Conservation (phyloP, 2,888 invertebrate genomes). For the Alitta virens region DNA sequence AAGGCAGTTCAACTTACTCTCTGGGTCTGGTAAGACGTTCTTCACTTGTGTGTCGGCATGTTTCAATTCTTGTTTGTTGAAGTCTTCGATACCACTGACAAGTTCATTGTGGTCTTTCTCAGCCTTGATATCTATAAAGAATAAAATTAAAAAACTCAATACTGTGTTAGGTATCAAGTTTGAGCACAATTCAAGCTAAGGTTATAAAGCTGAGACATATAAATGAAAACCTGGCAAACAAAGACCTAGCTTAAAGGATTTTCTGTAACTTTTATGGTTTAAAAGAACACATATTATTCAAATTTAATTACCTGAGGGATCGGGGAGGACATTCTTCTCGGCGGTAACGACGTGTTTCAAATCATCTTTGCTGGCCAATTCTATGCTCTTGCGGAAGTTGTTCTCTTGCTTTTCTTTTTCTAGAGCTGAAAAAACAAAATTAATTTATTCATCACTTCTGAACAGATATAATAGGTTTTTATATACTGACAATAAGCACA, state of each 20-base stretch:
- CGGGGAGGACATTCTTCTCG: slow-evolving; percentile 2
- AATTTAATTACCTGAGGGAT: not conserved
- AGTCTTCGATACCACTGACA: not conserved
- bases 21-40: slow-evolving; percentile 1
- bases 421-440: not conserved
- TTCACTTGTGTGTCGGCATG: not conserved
- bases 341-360: not conserved
- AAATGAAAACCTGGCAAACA: not conserved
- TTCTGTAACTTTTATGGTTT: no score
- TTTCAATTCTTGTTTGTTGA: not conserved
- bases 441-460: not conserved
- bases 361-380: not conserved
- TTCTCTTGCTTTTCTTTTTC: not conserved
- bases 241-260: not conserved
- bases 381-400: not conserved
- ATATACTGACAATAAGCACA: not conserved
- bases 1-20: not conserved
- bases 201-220: not conserved
- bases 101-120: slow-evolving; percentile 3
- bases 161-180: not conserved
- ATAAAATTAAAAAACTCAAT: not conserved
- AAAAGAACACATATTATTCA: no score
- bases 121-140: slow-evolving; percentile 1
- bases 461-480: not conserved
- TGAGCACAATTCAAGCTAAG: not conserved